Base-by-base conservation (phyloP, 2,888 invertebrate genomes). In the Zygaena filipendulae region DNA sequence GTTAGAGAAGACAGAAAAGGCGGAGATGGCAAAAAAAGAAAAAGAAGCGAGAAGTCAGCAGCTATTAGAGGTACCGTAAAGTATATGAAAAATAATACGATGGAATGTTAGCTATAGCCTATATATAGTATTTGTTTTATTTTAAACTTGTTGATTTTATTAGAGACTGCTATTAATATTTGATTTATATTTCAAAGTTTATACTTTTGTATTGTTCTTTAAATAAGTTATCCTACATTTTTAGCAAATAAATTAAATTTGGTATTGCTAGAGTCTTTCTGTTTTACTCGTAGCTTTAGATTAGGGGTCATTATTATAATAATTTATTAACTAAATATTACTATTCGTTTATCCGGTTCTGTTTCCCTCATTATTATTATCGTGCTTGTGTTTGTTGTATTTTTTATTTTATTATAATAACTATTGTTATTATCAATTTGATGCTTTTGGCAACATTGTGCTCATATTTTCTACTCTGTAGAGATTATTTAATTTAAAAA, bases 1-100 rank as follows among this genome's bases (percentile, higher is more conserved):
- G 52, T 81, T 88, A 26, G 92, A 93, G 60, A 86, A 90, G 44
- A 84, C 87, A 11, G 93, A 94, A 54, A 86, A 91, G 41, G 87
- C 92, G 36, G 95, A 95, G 57, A 86, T 91, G 31, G 87, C 89
- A 21, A 85, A 92, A 42, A 80, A 93, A 46, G 91, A 91, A 63
- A 85, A 92, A 56, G 90, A 91, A 63, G 85, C 87, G 25, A 81
- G 92, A 43, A 90, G 91, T 54, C 92, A 93, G 48, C 94, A 94
- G 59, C 81, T 94, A 21, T 70, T 95, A 45, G 95, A 95, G 91
- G 95, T 95, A 80, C n/a, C n/a, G n/a, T n/a, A n/a, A n/a, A n/a
- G n/a, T n/a, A n/a, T n/a, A n/a, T n/a, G n/a, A n/a, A n/a, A n/a
- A n/a, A n/a, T n/a, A n/a, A n/a, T n/a, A n/a, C n/a, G n/a, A n/a